phyloP scores from a whole-genome alignment of 92 coral and sea anemone species.

The Bergia puertoricense region DNA sequence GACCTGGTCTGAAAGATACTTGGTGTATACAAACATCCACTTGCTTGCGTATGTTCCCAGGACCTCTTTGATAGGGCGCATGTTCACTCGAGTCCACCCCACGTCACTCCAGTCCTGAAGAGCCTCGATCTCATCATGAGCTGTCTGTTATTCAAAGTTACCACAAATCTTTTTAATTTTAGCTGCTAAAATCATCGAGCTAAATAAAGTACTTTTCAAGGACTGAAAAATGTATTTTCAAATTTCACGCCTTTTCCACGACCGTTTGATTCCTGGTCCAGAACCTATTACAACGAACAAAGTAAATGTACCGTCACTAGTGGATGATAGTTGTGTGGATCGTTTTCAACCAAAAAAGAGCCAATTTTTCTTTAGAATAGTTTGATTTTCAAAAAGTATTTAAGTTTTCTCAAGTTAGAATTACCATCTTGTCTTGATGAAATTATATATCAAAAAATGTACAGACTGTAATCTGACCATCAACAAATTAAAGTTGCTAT shows the following conservation, averaged over 20 bases:
- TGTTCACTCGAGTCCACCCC: constrained; percentile 98
- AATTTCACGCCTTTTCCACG: no score
- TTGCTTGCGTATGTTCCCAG: constrained; percentile 97
- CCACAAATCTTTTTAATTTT: background rate
- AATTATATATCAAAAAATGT: no score
- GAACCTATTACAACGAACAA: background rate
- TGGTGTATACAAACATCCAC: constrained; percentile 99
- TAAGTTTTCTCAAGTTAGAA: background rate
- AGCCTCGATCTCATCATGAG: constrained; percentile 88
- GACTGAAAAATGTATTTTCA: no score
- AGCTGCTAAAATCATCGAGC: background rate
- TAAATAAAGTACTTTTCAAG: no score
- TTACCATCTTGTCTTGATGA: background rate
- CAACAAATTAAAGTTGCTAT: background rate
- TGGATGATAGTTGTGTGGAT: no score
- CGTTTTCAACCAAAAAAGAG: background rate
- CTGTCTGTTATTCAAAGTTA: constrained; percentile 61
- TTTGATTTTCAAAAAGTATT: background rate
- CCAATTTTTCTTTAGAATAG: no score
- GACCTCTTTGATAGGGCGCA: constrained; percentile 95
- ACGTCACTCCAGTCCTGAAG: constrained; percentile 98
- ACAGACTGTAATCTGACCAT: background rate
- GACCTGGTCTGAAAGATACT: constrained; percentile 97
- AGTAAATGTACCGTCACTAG: background rate
- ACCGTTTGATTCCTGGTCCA: background rate